phyloP scores from a whole-genome alignment of 2,113 vertebrate genomes.

The Leiothrix lutea region DNA sequence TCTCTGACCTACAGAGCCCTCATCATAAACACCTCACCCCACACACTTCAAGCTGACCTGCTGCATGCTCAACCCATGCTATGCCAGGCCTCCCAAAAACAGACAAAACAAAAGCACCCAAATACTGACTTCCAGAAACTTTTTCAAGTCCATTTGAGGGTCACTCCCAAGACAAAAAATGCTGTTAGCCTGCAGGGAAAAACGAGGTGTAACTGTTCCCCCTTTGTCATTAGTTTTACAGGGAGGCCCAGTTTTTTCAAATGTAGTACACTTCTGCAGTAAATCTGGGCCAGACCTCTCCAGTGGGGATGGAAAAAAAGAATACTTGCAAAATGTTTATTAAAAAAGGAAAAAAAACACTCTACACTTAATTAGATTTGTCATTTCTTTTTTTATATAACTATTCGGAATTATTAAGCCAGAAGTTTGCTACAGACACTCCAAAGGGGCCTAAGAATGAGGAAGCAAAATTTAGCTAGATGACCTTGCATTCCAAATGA shows the following conservation, averaged over 20 bases:
- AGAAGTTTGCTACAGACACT: not conserved
- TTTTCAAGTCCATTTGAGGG: not conserved
- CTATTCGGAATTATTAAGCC: not conserved
- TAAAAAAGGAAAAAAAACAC: not conserved
- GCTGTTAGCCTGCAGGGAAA: not conserved
- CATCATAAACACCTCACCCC: not conserved
- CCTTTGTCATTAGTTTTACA: not conserved
- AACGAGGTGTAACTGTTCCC: not conserved
- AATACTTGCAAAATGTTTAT: not conserved
- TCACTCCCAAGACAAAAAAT: not conserved
- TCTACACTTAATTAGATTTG: not conserved
- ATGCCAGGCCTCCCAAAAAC: not conserved
- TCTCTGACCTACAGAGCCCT: not conserved
- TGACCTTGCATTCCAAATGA: constrained; percentile 58
- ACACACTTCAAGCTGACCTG: not conserved
- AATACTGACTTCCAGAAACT: not conserved
- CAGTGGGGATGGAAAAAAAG: not conserved
- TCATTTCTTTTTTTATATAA: not conserved
- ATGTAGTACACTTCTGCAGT: not conserved
- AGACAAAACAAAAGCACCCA: not conserved
- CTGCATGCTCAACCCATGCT: rapidly evolving
- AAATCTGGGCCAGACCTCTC: not conserved
- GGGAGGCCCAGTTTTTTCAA: not conserved
- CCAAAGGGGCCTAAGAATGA: not conserved
- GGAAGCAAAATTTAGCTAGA: constrained; percentile 13